Conservation (phyloP, 2,888 invertebrate genomes). For the Lochmaea crataegi region DNA sequence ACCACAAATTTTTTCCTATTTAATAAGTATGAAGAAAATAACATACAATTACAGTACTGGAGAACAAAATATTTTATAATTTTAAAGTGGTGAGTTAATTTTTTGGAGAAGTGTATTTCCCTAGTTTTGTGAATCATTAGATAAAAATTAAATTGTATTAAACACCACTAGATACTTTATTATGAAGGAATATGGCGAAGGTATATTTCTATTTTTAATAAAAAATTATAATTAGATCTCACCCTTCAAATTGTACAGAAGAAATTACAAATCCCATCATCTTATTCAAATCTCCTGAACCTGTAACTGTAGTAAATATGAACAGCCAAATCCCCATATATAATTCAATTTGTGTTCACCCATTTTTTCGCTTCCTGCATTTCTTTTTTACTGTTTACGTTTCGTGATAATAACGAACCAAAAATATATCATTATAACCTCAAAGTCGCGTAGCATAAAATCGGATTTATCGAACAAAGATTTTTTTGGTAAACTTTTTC, state of each 20-base stretch:
- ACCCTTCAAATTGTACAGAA: not conserved
- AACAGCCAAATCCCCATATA: slow-evolving; percentile 21
- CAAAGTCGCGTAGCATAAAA: slow-evolving; percentile 47
- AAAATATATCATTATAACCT: slow-evolving; percentile 39
- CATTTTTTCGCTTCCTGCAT: slow-evolving; percentile 33
- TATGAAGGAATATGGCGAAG: no score
- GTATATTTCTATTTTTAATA: no score
- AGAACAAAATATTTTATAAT: no score
- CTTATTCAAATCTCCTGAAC: slow-evolving; percentile 5
- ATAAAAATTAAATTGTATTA: no score
- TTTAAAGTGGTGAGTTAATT: no score
- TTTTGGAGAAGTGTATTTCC: no score
- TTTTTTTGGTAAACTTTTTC: slow-evolving; percentile 44
- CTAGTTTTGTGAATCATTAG: no score
- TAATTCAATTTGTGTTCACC: slow-evolving; percentile 34
- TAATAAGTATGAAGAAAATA: no score
- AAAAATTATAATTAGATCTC: no score
- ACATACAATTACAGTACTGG: no score
- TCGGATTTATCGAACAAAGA: slow-evolving; percentile 47
- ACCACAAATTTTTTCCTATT: no score
- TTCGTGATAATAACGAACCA: slow-evolving; percentile 32
- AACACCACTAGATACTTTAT: no score
- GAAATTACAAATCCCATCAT: not conserved
- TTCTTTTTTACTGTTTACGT: slow-evolving; percentile 33
- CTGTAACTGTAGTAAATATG: slow-evolving; percentile 15